Evolutionary conservation across 2,113 vertebrate genomes (phyloP).

Genomic region (Paraplagusia blochii): DNA sequence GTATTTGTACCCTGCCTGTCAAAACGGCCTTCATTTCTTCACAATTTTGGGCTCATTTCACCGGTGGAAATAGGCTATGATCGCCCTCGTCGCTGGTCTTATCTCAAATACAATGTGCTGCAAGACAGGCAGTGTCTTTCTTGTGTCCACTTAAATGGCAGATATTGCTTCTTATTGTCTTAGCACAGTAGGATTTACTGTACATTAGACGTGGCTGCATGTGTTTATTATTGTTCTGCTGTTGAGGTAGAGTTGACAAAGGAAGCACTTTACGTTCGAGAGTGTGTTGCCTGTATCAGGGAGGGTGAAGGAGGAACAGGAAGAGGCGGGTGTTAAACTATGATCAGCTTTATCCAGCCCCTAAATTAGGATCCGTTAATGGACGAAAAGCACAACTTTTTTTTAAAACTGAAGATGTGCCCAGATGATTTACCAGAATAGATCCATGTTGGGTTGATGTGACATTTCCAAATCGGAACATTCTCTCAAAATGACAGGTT

Average conservation of each 20-base stretch:
- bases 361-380: constrained; percentile 34
- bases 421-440: constrained; percentile 10
- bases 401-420: constrained; percentile 16
- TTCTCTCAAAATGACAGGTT: neutral
- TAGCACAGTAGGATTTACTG: constrained; percentile 35
- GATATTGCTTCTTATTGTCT: constrained; percentile 1
- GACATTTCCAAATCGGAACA: no score
- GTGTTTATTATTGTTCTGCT: constrained; percentile 11
- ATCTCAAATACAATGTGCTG: constrained; percentile 66
- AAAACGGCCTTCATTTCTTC: constrained; percentile 70
- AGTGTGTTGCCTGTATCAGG: constrained; percentile 11
- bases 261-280: constrained; percentile 15
- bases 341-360: constrained; percentile 59
- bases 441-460: constrained; percentile 24
- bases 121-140: constrained; percentile 67
- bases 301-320: constrained; percentile 4
- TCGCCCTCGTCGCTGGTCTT: constrained; percentile 69
- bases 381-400: constrained; percentile 36
- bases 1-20: constrained; percentile 76
- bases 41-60: constrained; percentile 76
- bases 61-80: constrained; percentile 66
- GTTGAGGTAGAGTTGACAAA: constrained; percentile 30
- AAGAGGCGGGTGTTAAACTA: constrained; percentile 31
- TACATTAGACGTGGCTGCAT: constrained; percentile 23
- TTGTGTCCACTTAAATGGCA: constrained; percentile 31